phyloP scores from a whole-genome alignment of 2,797 vertebrate species.

The Poeciliopsis gracilis region DNA sequence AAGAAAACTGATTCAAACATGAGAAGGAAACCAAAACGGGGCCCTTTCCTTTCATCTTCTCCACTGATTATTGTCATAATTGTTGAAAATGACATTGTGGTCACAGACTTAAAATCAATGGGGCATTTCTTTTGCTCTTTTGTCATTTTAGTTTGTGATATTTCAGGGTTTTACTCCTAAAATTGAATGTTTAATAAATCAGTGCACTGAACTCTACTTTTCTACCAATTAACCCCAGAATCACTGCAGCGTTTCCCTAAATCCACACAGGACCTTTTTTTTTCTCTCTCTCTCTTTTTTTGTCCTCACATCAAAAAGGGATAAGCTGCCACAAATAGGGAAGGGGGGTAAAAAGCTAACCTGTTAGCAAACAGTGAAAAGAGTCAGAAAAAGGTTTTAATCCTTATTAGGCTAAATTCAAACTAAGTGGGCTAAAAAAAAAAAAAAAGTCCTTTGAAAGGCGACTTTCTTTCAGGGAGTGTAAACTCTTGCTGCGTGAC shows the following conservation, averaged over 20 bases:
- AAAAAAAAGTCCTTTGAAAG: conserved; percentile 83
- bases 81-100: not conserved
- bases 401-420: conserved; percentile 98
- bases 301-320: conserved; percentile 66
- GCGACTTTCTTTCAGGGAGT: conserved; percentile 63
- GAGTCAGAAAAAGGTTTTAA: conserved; percentile 89
- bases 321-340: conserved; percentile 3
- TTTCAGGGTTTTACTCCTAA: conserved; percentile 73
- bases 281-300: not conserved
- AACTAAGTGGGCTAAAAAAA: conserved; percentile 88
- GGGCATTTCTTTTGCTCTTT: conserved; percentile 55
- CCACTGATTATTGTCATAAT: not conserved
- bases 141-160: conserved; percentile 75
- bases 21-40: not conserved
- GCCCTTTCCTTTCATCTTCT: not conserved
- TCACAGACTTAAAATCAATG: not conserved
- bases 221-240: conserved; percentile 96
- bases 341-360: conserved; percentile 91
- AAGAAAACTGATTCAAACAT: conserved; percentile 27
- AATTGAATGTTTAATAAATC: conserved; percentile 94
- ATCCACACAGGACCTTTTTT: conserved; percentile 20
- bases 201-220: conserved; percentile 91
- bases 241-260: conserved; percentile 93
- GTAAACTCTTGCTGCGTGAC: conserved; percentile 57
- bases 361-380: conserved; percentile 92